Base-by-base conservation (phyloP, 2,113 vertebrate genomes). In the Catharus bicknelli region DNA sequence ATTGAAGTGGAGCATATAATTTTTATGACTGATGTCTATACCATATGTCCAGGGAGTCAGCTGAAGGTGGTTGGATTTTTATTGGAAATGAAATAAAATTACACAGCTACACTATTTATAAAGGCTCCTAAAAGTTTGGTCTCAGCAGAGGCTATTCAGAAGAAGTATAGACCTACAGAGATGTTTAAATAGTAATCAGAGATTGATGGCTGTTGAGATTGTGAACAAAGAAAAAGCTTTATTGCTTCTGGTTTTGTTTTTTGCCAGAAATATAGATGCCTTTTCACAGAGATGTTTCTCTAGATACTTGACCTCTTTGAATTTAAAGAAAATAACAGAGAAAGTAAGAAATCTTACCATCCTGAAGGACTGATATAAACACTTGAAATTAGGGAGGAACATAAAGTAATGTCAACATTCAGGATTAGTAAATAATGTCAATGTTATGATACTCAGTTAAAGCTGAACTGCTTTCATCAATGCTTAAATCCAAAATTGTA, bases 151-250 rank as follows among this genome's bases (percentile, higher is more conserved):
- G 9, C 38, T 66, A 34, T 77, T 95, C 57, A 45, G 54, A 89
- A 93, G 66, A 50, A 79, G 13, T 55, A 73, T 38, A 74, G 34
- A 58, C 73, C 81, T 72, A 66, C 47, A 81, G 69, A 88, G 64
- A 45, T 86, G 18, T 84, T 95, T 75, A 84, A 80, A 63, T n/a
- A 82, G 54, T 32, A 88, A 92, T 63, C 51, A 59, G 78, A 87
- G 17, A 27, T 53, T 53, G 72, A 89, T 81, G 36, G 26, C 43
- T 73, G 62, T 53, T 73, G 69, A 93, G 74, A 72, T 23, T 72
- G 68, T 76, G 61, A 86, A 80, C 36, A 88, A 84, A 74, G 27
- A 40, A 34, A 67, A 92, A 75, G 21, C 51, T 78, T 67, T 82
- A 94, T 72, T 90, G 21, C 53, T 62, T 62, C 54, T 90, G 43